Conservation (phyloP, 1,140 invertebrate species). For the Grapholita molesta region DNA sequence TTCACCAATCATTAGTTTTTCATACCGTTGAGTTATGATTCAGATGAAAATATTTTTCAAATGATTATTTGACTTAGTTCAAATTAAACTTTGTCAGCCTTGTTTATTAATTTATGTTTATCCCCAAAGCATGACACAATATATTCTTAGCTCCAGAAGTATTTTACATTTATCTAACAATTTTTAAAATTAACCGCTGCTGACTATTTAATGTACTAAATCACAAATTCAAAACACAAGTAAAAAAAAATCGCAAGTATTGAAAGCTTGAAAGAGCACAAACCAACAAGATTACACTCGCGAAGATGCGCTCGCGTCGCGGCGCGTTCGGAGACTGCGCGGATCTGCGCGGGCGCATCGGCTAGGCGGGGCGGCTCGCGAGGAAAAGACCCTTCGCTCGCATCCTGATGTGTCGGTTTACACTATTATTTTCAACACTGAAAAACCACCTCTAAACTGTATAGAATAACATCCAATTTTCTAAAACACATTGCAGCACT, state of each 20-base stretch:
- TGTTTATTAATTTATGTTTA: no score
- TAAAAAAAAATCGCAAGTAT: neutral
- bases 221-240: neutral
- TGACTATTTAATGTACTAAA: neutral
- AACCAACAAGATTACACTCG: constrained; percentile 2
- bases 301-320: constrained; percentile 14
- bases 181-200: neutral
- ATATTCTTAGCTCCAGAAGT: neutral
- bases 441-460: neutral
- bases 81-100: no score
- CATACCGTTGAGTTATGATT: no score
- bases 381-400: neutral
- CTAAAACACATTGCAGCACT: no score
- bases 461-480: neutral
- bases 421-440: neutral
- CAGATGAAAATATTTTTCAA: no score
- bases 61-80: no score
- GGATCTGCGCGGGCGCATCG: neutral
- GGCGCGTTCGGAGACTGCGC: constrained; percentile 6
- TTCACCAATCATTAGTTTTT: no score
- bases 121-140: no score
- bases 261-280: neutral
- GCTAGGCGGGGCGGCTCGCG: neutral
- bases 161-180: neutral
- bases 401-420: neutral